Percentiles rank a stretch among this genome's conserved stretches.
Conservation (phyloP, 2,888 invertebrate species). For the Terebella lapidaria region DNA sequence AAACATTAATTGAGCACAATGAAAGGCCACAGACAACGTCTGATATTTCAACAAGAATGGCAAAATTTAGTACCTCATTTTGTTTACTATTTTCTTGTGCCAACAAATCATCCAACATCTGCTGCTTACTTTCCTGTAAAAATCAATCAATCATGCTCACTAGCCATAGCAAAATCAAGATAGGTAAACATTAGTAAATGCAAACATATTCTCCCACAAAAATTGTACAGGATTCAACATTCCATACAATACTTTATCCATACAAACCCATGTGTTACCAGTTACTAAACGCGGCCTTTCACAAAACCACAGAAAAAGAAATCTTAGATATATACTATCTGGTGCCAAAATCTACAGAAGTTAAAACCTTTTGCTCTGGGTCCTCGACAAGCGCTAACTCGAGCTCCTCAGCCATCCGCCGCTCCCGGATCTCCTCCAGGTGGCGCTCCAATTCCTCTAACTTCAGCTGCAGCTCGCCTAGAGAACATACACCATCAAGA, state of each 20-base stretch:
- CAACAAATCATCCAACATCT: background rate
- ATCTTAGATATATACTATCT: too few species aligned
- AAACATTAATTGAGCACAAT: background rate
- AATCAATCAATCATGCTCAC: background rate
- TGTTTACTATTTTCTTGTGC: background rate
- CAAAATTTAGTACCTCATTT: background rate
- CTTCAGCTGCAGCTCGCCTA: slow-evolving; percentile 54
- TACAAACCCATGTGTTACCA: too few species aligned
- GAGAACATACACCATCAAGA: slow-evolving; percentile 1
- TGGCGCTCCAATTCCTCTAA: slow-evolving; percentile 70
- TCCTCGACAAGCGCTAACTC: slow-evolving; percentile 15
- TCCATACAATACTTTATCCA: too few species aligned
- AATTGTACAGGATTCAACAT: too few species aligned
- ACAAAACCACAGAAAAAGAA: too few species aligned
- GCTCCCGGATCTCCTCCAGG: slow-evolving; percentile 63
- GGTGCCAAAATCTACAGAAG: too few species aligned
- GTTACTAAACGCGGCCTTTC: too few species aligned
- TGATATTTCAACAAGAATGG: background rate
- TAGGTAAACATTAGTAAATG: too few species aligned
- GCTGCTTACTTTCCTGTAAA: background rate
- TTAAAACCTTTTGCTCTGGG: background rate
- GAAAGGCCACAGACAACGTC: background rate
- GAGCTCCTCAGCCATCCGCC: slow-evolving; percentile 69
- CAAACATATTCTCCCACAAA: too few species aligned
- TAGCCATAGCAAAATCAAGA: too few species aligned